A percentile compares a stretch with the other conserved stretches of the same genome.
Evolutionary conservation across 2,888 invertebrate genomes (phyloP).

Genomic region (Athalia cordata): DNA sequence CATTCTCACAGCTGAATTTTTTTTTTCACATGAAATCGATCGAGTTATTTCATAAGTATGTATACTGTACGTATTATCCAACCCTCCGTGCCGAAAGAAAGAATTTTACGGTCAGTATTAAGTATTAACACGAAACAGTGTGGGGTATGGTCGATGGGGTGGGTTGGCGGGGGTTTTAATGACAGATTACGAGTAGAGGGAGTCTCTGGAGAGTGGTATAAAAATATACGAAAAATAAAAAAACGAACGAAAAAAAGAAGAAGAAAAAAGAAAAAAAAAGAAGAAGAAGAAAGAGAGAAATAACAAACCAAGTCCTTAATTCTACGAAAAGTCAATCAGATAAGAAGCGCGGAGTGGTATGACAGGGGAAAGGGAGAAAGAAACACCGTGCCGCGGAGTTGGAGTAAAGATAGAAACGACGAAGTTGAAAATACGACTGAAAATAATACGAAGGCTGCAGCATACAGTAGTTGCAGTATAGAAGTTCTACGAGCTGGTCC

Average conservation of each 20-base stretch:
- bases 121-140: constrained; percentile 14
- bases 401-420: constrained; percentile 26
- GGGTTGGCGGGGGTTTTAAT: constrained; percentile 16
- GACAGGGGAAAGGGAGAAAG: not conserved
- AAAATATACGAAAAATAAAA: not conserved
- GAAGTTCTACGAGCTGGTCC: not conserved
- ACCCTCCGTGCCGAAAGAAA: no score
- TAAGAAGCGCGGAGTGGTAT: constrained; percentile 12
- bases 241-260: constrained; percentile 10
- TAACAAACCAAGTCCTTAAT: constrained; percentile 3
- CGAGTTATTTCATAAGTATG: no score
- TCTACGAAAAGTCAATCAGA: constrained; percentile 43
- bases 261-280: constrained; percentile 8
- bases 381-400: not conserved
- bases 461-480: not conserved
- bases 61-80: no score
- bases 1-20: no score
- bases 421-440: constrained; percentile 16
- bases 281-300: not conserved
- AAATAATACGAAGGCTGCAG: constrained; percentile 10
- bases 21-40: no score
- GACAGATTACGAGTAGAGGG: constrained; percentile 26
- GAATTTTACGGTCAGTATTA: not conserved
- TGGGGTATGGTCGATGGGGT: not conserved
- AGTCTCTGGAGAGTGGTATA: not conserved